Evolutionary conservation across 2,113 vertebrate species (phyloP).

Genomic region (Leptosomus discolor): DNA sequence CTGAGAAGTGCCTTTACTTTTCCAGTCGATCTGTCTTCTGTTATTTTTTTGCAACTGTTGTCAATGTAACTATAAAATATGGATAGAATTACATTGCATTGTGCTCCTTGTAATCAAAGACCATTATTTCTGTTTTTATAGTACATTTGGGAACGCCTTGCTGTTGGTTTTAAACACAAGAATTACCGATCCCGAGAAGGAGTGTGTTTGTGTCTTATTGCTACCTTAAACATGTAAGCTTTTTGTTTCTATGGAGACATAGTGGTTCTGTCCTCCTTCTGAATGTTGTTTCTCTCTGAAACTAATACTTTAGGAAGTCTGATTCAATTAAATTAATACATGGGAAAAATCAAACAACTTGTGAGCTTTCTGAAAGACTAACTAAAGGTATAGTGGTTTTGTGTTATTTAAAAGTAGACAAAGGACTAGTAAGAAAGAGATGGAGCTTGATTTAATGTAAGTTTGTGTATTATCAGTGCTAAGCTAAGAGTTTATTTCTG

Average conservation of each 20-base stretch:
- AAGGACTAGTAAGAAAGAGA: neutral
- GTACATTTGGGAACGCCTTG: conserved; percentile 92
- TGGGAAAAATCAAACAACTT: neutral
- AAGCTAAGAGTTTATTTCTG: neutral
- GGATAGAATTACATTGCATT: neutral
- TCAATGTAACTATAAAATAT: neutral
- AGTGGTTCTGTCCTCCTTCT: neutral
- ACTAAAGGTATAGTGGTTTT: neutral
- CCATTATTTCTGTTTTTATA: conserved; percentile 70
- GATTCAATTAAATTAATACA: neutral
- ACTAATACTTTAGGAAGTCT: neutral
- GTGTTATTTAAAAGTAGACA: neutral
- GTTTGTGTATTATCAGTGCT: neutral
- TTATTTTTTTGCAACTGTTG: neutral
- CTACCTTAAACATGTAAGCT: conserved; percentile 90
- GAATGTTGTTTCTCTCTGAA: neutral
- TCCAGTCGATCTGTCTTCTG: neutral
- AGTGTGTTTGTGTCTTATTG: conserved; percentile 88
- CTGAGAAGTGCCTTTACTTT: neutral
- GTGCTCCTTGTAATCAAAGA: conserved; percentile 6
- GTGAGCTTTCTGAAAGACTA: neutral
- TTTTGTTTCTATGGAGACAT: conserved; percentile 35
- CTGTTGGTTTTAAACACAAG: conserved; percentile 94
- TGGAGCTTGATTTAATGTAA: neutral
- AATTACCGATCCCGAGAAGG: conserved; percentile 95